A percentile compares a stretch with the other conserved stretches of the same genome.
Evolutionary conservation across 2,797 vertebrate genomes (phyloP).

Genomic region (Phrynocephalus forsythii): DNA sequence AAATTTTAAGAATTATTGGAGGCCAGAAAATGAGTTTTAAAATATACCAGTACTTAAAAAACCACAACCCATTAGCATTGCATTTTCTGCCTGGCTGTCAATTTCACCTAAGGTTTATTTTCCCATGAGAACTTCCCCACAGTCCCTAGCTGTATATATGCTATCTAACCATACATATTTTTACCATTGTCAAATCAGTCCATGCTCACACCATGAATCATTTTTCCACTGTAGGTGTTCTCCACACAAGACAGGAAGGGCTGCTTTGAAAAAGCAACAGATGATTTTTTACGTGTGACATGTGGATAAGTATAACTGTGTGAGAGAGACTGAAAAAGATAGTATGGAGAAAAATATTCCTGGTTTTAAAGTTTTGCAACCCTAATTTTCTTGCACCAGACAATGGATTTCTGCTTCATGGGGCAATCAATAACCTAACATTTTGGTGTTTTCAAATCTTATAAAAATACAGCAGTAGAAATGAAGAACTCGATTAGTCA

Average conservation of each 20-base stretch:
- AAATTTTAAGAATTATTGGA: background rate
- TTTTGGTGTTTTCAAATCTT: constrained; percentile 1
- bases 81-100: constrained; percentile 27
- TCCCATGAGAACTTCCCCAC: background rate
- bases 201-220: background rate
- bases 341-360: constrained; percentile 11
- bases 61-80: constrained; percentile 8
- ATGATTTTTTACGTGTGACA: background rate
- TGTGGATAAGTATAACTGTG: background rate
- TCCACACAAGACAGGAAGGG: constrained; percentile 31
- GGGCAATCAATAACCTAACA: background rate
- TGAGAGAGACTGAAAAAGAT: no score
- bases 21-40: constrained; percentile 6
- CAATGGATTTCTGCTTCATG: constrained; percentile 10
- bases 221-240: constrained; percentile 9
- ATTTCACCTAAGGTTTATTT: constrained; percentile 21
- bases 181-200: background rate
- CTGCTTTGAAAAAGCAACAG: constrained; percentile 32
- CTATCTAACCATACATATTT: constrained; percentile 18
- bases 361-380: constrained; percentile 31
- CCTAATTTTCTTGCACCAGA: constrained; percentile 28
- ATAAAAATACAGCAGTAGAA: background rate
- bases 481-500: background rate
- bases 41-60: background rate
- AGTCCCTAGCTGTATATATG: constrained; percentile 13